Base-by-base conservation (phyloP, 2,113 vertebrate genomes). In the Centropus bengalensis region DNA sequence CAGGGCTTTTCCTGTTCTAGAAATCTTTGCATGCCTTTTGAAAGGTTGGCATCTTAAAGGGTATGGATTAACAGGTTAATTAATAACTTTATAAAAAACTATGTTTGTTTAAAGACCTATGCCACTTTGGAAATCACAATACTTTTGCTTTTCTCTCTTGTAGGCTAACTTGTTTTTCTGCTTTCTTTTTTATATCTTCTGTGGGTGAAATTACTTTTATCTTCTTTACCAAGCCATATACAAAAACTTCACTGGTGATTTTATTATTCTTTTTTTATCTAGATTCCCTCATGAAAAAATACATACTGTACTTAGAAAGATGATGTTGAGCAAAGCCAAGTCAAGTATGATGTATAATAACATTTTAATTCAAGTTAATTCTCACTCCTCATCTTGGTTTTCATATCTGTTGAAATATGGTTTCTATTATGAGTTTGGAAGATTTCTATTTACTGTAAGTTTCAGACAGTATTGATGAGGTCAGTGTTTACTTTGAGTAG, bases 401-500 rank as follows among this genome's bases (percentile, higher is more conserved):
- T 87, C 96, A 51, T 32, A 75, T 97, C 91, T 96, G 94, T 88
- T 91, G 93, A 96, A 96, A 94, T 96, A 92, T 55, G 89, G 90
- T 96, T 97, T 96, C 95, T 95, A 86, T 96, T 97, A 95, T 74
- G 89, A 81, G 88, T 96, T 96, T 96, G 94, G 95, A 96, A 96
- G 69, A 92, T 86, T 96, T 96, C 97, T 94, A 95, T 92, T 95
- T 95, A 95, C 93, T 91, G 89, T 96, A 97, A 86, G 89, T 94
- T 95, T 95, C 94, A 96, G 96, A 68, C 33, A 14, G 83, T 95
- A 96, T 97, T 96, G 95, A 88, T 97, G 97, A 97, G 69, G 83
- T 97, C 96, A 97, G 85, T 96, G 88, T 96, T 97, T 97, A 94
- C 89, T 97, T 95, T 97, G 93, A 97, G 96, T 91, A 94, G 86